These are phyloP conservation scores for Cantharis nigra DNA, from an alignment of 2,888 invertebrate genomes.

Conservation along the genomic window DNA sequence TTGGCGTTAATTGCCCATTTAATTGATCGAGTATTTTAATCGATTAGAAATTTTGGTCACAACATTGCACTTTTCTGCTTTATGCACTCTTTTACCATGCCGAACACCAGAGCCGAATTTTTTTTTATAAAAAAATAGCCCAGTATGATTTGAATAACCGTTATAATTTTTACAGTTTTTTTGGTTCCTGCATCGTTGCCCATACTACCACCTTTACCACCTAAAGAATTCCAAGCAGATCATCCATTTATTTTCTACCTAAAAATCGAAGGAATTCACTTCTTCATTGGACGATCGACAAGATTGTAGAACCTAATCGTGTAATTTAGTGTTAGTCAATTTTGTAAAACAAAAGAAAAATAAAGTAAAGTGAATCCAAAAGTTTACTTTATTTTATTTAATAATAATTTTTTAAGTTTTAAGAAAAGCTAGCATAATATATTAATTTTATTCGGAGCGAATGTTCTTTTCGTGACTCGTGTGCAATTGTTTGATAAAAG, in stretches of 20 bases:
- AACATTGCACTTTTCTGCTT: background rate
- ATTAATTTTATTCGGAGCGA: no score
- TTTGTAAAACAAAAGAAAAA: background rate
- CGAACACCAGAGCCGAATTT: no score
- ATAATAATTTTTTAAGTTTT: no score
- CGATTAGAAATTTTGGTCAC: background rate
- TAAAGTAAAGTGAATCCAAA: background rate
- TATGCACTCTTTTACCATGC: background rate
- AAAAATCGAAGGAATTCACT: background rate
- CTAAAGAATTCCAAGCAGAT: constrained; percentile 2
- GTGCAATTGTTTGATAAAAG: no score
- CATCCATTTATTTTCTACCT: constrained; percentile 6
- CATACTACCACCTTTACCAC: background rate
- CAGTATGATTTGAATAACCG: background rate
- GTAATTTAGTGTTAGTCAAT: background rate
- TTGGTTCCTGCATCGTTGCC: background rate
- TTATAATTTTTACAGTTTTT: background rate
- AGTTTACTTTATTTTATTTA: no score
- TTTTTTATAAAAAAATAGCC: no score
- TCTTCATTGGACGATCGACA: constrained; percentile 4
- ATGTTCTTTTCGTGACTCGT: no score
- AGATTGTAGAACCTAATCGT: background rate
- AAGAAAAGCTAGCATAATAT: no score
- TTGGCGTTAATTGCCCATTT: background rate
- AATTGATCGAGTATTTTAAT: background rate